phyloP scores from a whole-genome alignment of 2,113 vertebrate species.

The Pteronura brasiliensis region DNA sequence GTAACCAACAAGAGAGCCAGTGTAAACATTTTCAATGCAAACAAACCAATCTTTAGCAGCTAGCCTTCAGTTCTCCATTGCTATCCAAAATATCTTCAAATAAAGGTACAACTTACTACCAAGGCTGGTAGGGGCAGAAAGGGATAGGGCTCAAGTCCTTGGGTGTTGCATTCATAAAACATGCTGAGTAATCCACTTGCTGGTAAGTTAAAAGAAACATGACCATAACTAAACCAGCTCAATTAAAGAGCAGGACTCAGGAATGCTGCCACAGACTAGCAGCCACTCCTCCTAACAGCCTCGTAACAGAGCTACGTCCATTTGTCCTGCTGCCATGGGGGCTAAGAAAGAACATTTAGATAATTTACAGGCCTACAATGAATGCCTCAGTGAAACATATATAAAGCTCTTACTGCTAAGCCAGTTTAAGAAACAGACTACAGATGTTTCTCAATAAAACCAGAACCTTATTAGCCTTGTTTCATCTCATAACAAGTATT shows the following conservation, averaged over 20 bases:
- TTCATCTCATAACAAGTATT: background rate
- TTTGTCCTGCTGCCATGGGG: background rate
- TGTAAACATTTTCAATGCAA: slow-evolving; percentile 54
- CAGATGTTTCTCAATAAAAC: slow-evolving; percentile 27
- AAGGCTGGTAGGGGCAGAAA: background rate
- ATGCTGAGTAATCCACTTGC: background rate
- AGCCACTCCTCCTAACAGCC: background rate
- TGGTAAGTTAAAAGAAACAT: background rate
- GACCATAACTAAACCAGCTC: background rate
- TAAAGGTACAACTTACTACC: slow-evolving; percentile 43
- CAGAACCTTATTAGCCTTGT: slow-evolving; percentile 9
- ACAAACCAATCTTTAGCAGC: slow-evolving; percentile 45
- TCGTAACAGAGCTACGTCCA: background rate
- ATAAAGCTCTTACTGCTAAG: background rate
- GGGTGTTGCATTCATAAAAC: background rate
- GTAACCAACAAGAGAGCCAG: background rate
- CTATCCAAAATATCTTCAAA: slow-evolving; percentile 47
- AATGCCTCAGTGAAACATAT: background rate
- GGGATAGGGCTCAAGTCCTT: background rate
- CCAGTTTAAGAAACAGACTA: slow-evolving; percentile 21
- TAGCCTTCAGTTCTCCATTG: slow-evolving; percentile 55
- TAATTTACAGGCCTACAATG: background rate
- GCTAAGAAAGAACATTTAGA: background rate
- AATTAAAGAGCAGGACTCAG: background rate
- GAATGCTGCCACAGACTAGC: background rate